Evolutionary conservation across 2,797 vertebrate genomes (phyloP), one percentile per base, ranked within the genome.

Genomic region (Rhyacichthys aspro): DNA sequence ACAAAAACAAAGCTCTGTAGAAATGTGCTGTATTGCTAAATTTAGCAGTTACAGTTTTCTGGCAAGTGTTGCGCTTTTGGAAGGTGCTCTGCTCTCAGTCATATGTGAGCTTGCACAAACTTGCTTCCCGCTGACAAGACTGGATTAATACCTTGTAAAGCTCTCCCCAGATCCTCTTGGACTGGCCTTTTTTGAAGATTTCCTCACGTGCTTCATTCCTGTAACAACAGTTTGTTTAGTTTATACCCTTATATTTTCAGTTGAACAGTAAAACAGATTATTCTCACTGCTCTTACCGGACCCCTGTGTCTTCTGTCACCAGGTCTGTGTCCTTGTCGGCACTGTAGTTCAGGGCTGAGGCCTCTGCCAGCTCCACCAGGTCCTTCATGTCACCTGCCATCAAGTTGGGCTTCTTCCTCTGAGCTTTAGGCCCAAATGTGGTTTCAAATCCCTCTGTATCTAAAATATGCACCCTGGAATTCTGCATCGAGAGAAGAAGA

Each of bases 161-260:
- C 67, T 99, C 98, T 42, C 98, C 97, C 97, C 98, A 99, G 84
- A 99, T 98, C 86, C 98, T 94, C 79, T 91, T 98, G 53, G 97
- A 99, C 63, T 98, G 98, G 32, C 98, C 98, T 83, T 99, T 99
- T 84, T 96, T 98, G 80, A 94, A 99, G 66, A 99, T 98, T 69
- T 99, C 97, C 70, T 98, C 96, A 39, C 94, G 94, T 3, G 67
- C 94, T 87, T 98, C 96, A 1, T 93, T 88, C 75, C 98, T 99
- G 86, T 58, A 42, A 28, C 3, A 58, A 69, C n/a, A 49, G 16
- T 38, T 12, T 8, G 12, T 6, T 28, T 28, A 3, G 7, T 28
- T 19, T 37, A 23, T 8, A 8, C 17, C n/a, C 17, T 16, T 7
- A 41, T 41, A 6, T n/a, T 12, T 12, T n/a, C 3, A 5, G 11